Evolutionary conservation across 2,113 vertebrate genomes (phyloP).

Genomic region (Syrrhaptes paradoxus): DNA sequence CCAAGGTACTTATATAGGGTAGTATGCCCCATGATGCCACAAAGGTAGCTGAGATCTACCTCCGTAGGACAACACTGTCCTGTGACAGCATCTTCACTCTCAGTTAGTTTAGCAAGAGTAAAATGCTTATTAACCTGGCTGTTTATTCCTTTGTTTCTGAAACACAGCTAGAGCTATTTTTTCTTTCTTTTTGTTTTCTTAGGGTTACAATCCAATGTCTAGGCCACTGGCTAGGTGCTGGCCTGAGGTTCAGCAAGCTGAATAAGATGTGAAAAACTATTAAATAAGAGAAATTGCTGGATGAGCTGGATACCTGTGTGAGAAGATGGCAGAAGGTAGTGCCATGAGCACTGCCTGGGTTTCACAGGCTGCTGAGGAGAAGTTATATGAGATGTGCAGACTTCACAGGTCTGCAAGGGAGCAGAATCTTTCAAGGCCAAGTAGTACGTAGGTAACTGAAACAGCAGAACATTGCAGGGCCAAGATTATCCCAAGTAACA

Average conservation of each 20-base stretch:
- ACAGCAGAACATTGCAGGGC: rapidly evolving
- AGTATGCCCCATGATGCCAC: neutral
- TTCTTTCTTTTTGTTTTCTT: neutral
- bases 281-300: neutral
- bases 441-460: neutral
- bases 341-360: neutral
- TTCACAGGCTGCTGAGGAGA: neutral
- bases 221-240: neutral
- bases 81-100: neutral
- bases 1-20: neutral
- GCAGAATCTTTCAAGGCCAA: neutral
- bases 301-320: neutral
- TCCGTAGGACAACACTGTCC: neutral
- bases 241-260: neutral
- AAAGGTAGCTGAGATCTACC: neutral
- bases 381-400: neutral
- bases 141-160: neutral
- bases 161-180: neutral
- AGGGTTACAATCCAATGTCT: neutral
- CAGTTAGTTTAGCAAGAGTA: neutral
- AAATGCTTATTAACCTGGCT: neutral
- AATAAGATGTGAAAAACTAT: neutral
- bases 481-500: neutral
- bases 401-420: neutral
- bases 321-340: neutral